These are phyloP conservation scores for Poeciliopsis infans DNA, from an alignment of 2,797 vertebrate genomes.

Conservation along the genomic window DNA sequence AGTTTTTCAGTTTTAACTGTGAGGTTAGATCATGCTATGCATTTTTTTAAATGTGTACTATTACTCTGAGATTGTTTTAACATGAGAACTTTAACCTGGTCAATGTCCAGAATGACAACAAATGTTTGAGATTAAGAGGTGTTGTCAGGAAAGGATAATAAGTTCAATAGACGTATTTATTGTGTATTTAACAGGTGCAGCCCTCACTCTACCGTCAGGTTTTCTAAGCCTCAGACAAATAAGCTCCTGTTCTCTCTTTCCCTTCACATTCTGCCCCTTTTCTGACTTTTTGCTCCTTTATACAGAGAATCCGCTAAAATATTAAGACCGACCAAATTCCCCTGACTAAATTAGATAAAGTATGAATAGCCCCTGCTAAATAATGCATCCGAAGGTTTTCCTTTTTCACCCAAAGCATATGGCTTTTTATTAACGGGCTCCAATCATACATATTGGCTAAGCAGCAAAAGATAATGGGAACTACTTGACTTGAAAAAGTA, in stretches of 20 bases:
- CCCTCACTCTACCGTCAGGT: constrained; percentile 56
- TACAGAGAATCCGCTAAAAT: constrained; percentile 60
- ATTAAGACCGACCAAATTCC: constrained; percentile 65
- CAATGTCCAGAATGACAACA: background rate
- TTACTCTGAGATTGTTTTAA: background rate
- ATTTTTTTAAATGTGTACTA: background rate
- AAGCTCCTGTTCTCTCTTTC: constrained; percentile 37
- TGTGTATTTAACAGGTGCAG: constrained; percentile 46
- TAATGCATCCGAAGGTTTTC: constrained; percentile 62
- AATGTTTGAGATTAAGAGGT: background rate
- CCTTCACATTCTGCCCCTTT: constrained; percentile 14
- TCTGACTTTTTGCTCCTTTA: constrained; percentile 31
- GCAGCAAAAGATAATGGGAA: constrained; percentile 64
- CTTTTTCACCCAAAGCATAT: constrained; percentile 22
- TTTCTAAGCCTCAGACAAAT: constrained; percentile 26
- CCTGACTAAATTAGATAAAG: constrained; percentile 65
- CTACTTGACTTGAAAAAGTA: constrained; percentile 40
- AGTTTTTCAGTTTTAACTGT: background rate
- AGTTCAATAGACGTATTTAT: background rate
- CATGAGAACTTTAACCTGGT: background rate
- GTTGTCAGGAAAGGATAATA: background rate
- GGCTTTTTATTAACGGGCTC: constrained; percentile 69
- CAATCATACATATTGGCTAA: constrained; percentile 66
- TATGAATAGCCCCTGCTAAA: constrained; percentile 67
- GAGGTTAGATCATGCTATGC: background rate